Evolutionary conservation across 2,797 vertebrate genomes (phyloP).

Genomic region (Menidia menidia): DNA sequence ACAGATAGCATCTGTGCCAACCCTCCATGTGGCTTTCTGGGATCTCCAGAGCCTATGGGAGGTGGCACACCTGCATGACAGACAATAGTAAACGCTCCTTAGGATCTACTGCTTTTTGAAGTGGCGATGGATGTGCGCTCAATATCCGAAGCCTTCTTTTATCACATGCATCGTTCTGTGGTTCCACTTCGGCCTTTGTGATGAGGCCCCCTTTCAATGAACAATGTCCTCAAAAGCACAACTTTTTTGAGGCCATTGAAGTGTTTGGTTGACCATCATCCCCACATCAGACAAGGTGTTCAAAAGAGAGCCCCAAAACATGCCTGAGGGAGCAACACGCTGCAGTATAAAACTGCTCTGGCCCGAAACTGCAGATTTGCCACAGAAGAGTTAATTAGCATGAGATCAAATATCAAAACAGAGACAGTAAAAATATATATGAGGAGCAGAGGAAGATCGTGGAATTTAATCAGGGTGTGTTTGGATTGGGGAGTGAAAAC

Average conservation of each 20-base stretch:
- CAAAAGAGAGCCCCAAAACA: slow-evolving; percentile 30
- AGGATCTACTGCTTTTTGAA: slow-evolving; percentile 78
- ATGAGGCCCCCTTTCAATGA: slow-evolving; percentile 54
- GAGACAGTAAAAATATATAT: slow-evolving; percentile 51
- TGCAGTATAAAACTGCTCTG: background rate
- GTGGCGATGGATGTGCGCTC: slow-evolving; percentile 72
- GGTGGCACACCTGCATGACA: slow-evolving; percentile 79
- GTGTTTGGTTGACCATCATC: slow-evolving; percentile 62
- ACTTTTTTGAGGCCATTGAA: slow-evolving; percentile 68
- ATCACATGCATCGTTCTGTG: slow-evolving; percentile 54
- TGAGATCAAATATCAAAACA: slow-evolving; percentile 52
- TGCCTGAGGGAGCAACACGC: slow-evolving; percentile 1
- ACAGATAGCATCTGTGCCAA: slow-evolving; percentile 78
- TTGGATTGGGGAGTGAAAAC: slow-evolving; percentile 32
- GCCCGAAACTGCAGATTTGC: slow-evolving; percentile 19
- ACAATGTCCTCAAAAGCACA: slow-evolving; percentile 4
- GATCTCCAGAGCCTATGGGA: slow-evolving; percentile 58
- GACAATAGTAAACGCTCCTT: slow-evolving; percentile 71
- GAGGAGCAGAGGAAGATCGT: slow-evolving; percentile 8
- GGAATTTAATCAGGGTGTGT: slow-evolving; percentile 54
- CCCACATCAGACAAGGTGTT: slow-evolving; percentile 57
- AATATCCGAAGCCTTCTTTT: slow-evolving; percentile 62
- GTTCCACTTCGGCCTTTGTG: slow-evolving; percentile 62
- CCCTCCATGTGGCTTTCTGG: slow-evolving; percentile 51
- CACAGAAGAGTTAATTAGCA: slow-evolving; percentile 46